These are phyloP conservation scores for Turdus rufiventris DNA, from an alignment of 2,113 vertebrate species.

Conservation along the genomic window DNA sequence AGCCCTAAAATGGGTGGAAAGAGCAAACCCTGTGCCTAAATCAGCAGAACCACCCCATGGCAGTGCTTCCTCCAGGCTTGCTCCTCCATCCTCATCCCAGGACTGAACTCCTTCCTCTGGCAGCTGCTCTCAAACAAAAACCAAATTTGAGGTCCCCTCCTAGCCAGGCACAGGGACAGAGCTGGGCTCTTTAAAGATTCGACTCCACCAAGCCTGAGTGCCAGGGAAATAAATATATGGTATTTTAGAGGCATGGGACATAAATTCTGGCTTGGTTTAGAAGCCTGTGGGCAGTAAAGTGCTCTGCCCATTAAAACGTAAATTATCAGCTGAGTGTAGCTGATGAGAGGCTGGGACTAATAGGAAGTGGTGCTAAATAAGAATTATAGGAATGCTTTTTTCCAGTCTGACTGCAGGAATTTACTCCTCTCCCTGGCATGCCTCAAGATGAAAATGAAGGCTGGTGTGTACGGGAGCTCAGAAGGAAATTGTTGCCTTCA, in stretches of 20 bases:
- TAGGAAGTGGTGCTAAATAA: constrained; percentile 25
- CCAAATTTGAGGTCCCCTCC: background rate
- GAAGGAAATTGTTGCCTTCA: background rate
- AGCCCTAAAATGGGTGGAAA: background rate
- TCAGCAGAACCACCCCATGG: background rate
- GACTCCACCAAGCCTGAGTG: background rate
- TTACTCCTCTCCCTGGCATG: background rate
- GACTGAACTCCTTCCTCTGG: background rate
- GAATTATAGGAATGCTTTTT: background rate
- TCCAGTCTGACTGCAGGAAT: background rate
- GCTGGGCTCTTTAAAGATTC: constrained; percentile 42
- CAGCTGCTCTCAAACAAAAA: background rate
- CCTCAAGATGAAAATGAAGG: background rate
- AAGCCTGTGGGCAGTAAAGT: constrained; percentile 24
- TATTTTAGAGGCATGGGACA: background rate
- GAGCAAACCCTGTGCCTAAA: background rate
- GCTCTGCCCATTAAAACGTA: constrained; percentile 35
- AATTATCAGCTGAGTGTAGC: background rate
- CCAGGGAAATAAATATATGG: constrained; percentile 53
- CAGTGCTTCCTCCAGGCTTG: accelerated
- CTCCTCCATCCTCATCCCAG: background rate
- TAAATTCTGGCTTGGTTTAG: constrained; percentile 23
- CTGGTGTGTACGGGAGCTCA: background rate
- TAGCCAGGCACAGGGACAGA: background rate
- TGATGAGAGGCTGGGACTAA: constrained; percentile 30